These are phyloP conservation scores for Percopsis omiscomaycus DNA, from an alignment of 2,797 vertebrate genomes.

Conservation along the genomic window DNA sequence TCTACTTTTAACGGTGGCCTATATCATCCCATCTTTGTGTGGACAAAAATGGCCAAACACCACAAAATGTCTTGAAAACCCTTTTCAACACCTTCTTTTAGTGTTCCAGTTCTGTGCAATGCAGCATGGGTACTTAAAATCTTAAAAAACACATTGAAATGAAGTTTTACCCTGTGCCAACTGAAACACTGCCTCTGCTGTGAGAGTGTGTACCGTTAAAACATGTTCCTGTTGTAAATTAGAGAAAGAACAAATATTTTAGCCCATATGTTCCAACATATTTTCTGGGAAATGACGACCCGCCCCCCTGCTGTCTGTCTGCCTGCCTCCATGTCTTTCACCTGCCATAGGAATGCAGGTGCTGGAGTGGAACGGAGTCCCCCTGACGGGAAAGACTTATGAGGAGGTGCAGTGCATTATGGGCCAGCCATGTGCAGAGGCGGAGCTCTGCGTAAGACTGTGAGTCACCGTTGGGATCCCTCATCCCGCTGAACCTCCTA, in stretches of 20 bases:
- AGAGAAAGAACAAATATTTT: constrained; percentile 1
- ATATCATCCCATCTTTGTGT: constrained; percentile 19
- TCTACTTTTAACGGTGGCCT: constrained; percentile 17
- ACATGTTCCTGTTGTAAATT: not conserved
- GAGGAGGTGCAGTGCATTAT: constrained; percentile 96
- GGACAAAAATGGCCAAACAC: constrained; percentile 1
- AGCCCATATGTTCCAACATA: not conserved
- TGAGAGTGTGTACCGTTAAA: constrained; percentile 3
- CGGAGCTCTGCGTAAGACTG: constrained; percentile 99
- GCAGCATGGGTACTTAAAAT: not conserved
- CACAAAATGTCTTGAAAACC: not conserved
- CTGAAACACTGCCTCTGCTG: not conserved
- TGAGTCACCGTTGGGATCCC: constrained; percentile 91
- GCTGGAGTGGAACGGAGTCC: constrained; percentile 95
- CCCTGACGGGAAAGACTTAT: constrained; percentile 92
- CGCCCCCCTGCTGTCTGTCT: constrained; percentile 4
- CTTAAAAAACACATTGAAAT: not conserved
- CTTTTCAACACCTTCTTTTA: not conserved
- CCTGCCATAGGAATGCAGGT: constrained; percentile 91
- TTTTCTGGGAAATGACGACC: constrained; percentile 14
- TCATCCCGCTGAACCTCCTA: constrained; percentile 72
- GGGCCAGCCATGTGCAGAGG: constrained; percentile 91
- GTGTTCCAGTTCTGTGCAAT: no score
- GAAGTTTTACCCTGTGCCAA: not conserved
- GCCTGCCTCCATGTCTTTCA: constrained; percentile 7